Conservation (phyloP, 2,797 vertebrate genomes). For the Gobio occitaniae region DNA sequence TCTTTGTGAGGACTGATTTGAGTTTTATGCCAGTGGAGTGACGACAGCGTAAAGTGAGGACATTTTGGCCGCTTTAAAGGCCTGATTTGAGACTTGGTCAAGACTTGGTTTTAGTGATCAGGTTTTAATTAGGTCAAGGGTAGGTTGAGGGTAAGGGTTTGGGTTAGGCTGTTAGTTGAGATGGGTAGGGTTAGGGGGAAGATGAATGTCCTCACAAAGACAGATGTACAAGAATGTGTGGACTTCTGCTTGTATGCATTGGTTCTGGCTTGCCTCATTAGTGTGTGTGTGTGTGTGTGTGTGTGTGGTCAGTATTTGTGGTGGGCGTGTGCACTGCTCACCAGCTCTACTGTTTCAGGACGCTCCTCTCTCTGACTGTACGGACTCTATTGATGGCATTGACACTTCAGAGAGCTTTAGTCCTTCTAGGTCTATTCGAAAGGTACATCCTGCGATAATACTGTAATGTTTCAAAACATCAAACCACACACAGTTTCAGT, state of each 20-base stretch:
- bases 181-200: no score
- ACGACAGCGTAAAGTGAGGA: no score
- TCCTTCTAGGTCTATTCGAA: conserved; percentile 97
- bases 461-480: not conserved
- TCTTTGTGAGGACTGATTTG: no score
- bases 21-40: no score
- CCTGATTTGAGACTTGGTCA: no score
- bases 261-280: not conserved
- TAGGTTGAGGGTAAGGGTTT: no score
- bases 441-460: conserved; percentile 84
- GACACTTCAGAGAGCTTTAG: conserved; percentile 96
- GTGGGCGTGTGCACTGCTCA: conserved; percentile 87
- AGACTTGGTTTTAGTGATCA: no score
- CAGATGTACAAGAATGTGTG: not conserved
- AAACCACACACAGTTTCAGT: conserved; percentile 48
- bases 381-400: conserved; percentile 98
- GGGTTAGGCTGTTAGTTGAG: no score
- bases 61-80: no score
- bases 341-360: conserved; percentile 98
- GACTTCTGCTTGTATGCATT: conserved; percentile 65
- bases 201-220: not conserved
- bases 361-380: conserved; percentile 99
- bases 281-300: conserved; percentile 57
- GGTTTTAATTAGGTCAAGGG: no score
- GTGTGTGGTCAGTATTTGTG: conserved; percentile 62